These are phyloP conservation scores for Phrynocephalus forsythii DNA, from an alignment of 2,797 vertebrate genomes.

Conservation along the genomic window DNA sequence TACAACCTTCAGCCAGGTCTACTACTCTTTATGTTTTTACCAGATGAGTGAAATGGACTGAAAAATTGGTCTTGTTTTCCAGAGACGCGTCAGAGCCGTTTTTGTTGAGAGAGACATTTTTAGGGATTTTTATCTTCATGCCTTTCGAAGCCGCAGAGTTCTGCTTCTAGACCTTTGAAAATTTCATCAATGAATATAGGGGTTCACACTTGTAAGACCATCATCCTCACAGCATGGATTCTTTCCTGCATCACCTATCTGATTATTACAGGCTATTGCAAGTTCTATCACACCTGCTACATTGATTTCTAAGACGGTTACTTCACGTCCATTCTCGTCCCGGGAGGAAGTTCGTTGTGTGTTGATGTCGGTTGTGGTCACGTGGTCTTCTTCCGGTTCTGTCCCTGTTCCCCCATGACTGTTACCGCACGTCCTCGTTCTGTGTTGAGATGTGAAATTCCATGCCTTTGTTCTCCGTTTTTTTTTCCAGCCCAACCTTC, in stretches of 20 bases:
- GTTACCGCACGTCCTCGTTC: neutral
- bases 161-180: neutral
- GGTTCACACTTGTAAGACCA: too few species aligned
- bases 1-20: too few species aligned
- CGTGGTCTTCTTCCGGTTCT: too few species aligned
- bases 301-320: neutral
- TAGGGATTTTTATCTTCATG: neutral
- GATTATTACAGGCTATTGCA: neutral
- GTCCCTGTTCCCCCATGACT: too few species aligned
- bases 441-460: rapidly evolving
- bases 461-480: too few species aligned
- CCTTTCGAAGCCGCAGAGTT: neutral
- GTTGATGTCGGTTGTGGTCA: too few species aligned
- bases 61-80: constrained; percentile 12
- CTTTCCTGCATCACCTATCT: neutral
- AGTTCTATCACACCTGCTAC: neutral
- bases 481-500: too few species aligned
- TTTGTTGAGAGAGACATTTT: neutral
- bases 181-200: neutral
- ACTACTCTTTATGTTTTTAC: too few species aligned
- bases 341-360: too few species aligned
- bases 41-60: constrained; percentile 8
- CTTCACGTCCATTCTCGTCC: too few species aligned
- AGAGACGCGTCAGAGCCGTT: neutral
- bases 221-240: neutral